Percentiles rank a stretch among this genome's conserved stretches.
phyloP scores from a whole-genome alignment of 2,797 vertebrate genomes.

The Leptatherina wallacei region DNA sequence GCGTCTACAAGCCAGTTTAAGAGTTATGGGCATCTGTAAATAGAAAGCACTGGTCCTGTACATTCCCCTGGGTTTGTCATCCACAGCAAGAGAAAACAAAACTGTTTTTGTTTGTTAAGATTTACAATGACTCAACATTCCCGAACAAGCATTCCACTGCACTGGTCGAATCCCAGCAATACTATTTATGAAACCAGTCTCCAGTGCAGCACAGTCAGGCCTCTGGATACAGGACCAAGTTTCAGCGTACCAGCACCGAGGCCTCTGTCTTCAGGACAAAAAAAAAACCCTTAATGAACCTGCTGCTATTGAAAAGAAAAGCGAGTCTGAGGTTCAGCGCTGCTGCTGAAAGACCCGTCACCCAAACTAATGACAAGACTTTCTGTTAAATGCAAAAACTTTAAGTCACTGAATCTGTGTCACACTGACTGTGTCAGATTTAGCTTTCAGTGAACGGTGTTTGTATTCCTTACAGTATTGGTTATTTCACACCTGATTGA shows the following conservation, averaged over 20 bases:
- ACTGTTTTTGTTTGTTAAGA: background rate
- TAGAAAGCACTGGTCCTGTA: slow-evolving; percentile 33
- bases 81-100: background rate
- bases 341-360: slow-evolving; percentile 13
- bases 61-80: slow-evolving; percentile 20
- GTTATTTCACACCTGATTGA: slow-evolving; percentile 70
- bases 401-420: slow-evolving; percentile 19
- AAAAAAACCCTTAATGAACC: slow-evolving; percentile 64
- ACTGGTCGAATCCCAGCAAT: slow-evolving; percentile 33
- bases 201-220: slow-evolving; percentile 33
- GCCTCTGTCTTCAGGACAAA: slow-evolving; percentile 63
- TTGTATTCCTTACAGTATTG: slow-evolving; percentile 78
- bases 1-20: slow-evolving; percentile 29
- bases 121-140: slow-evolving; percentile 3
- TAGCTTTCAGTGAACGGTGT: slow-evolving; percentile 42
- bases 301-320: slow-evolving; percentile 69
- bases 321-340: slow-evolving; percentile 25
- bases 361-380: slow-evolving; percentile 25
- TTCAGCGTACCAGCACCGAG: slow-evolving; percentile 35
- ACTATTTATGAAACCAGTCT: slow-evolving; percentile 29
- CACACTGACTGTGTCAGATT: slow-evolving; percentile 33
- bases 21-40: slow-evolving; percentile 34
- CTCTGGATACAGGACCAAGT: slow-evolving; percentile 67
- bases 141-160: slow-evolving; percentile 42
- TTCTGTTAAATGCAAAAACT: slow-evolving; percentile 19